Evolutionary conservation across 35 echinoderm and acorn worm genomes (phyloP), one percentile per base, ranked within the genome.

Genomic region (Heliocidaris erythrogramma): DNA sequence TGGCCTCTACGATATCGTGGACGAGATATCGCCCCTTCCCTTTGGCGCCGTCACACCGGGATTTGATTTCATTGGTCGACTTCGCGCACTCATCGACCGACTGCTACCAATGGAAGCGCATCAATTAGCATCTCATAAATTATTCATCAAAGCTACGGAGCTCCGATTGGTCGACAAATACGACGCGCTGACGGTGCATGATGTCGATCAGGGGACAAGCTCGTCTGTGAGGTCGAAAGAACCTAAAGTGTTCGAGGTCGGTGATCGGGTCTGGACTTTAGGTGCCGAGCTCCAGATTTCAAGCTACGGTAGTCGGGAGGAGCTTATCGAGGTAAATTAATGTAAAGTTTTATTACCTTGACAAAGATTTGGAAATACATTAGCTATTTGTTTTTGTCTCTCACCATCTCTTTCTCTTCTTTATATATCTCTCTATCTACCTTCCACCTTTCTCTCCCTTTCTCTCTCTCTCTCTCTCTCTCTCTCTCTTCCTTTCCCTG

Each of bases 151-250:
- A 47, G 95, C 86, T 17, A 96, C 96, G 7, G 78, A 92, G 53
- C 86, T 98, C 21, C 88, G 35, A 42, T 31, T 95, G 17, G 95
- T 97, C 0, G 96, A 98, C 71, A 97, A 97, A 49, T 98, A 95
- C 47, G 30, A 69, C 6, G 59, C 96, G 24, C 85, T 98, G 18
- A 95, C 96, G 4, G 95, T 98, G 1, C 97, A 98, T 59, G 95
- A 97, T 31, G 97, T 98, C 30, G 97, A 97, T 30, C 97, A 98
- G 85, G 97, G 95, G 30, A 97, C 97, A 42, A 98, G 97, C 93
- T 98, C 97, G 50, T 94, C 96, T 78, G 42, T 96, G n/a, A 49
- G 85, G 21, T 93, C 97, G 8, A 97, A 97, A 86, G 97, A 96
- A 88, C 97, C 97, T 7, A 98, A 97, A 53, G 53, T 88, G 27